Conservation (phyloP, 2,113 vertebrate species). For the Carassius auratus region DNA sequence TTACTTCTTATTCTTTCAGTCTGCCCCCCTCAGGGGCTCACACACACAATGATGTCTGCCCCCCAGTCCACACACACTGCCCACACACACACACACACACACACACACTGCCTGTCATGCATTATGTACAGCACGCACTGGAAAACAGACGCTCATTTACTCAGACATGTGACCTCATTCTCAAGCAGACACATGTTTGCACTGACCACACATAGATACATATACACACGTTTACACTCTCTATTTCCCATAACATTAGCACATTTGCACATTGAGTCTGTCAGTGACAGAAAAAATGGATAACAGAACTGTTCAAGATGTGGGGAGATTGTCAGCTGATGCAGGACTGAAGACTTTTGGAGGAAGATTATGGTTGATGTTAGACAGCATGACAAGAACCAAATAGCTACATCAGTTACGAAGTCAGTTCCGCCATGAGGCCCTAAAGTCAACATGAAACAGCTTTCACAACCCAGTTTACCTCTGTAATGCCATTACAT, state of each 20-base stretch:
- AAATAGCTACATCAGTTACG: neutral
- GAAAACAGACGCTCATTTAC: slow-evolving; percentile 26
- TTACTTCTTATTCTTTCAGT: slow-evolving; percentile 35
- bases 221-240: slow-evolving; percentile 34
- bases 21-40: slow-evolving; percentile 56
- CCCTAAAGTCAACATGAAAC: slow-evolving; percentile 19
- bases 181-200: slow-evolving; percentile 25
- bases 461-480: neutral
- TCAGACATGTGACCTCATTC: slow-evolving; percentile 37
- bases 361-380: neutral
- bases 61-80: neutral
- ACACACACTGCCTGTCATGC: slow-evolving; percentile 29
- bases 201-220: slow-evolving; percentile 41
- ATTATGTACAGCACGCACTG: slow-evolving; percentile 20
- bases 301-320: slow-evolving; percentile 11
- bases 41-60: neutral
- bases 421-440: neutral
- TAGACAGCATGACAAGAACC: neutral
- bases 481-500: neutral
- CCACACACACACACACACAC: slow-evolving; percentile 27
- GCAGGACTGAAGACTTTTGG: neutral
- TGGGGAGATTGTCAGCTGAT: neutral
- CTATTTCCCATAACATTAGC: slow-evolving; percentile 23
- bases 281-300: neutral
- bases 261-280: slow-evolving; percentile 14